A percentile compares a stretch with the other conserved stretches of the same genome.
phyloP scores from a whole-genome alignment of 1,140 invertebrate genomes.

The Trichogramma pretiosum region DNA sequence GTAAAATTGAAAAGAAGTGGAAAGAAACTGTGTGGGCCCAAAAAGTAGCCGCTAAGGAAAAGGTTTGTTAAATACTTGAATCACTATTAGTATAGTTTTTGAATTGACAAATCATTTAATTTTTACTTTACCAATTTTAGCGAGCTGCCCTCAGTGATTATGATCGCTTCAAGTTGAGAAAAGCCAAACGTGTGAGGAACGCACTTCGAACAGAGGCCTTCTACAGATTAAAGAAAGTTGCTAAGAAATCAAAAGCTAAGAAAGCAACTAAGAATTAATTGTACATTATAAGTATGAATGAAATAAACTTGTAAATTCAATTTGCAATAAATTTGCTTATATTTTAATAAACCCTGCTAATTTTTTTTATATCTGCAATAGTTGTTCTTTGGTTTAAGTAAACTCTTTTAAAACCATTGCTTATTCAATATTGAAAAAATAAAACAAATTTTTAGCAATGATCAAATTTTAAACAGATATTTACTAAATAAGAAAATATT shows the following conservation, averaged over 20 bases:
- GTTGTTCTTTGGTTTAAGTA: too few species aligned
- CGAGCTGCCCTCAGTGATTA: slow-evolving; percentile 81
- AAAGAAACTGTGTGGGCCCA: slow-evolving; percentile 68
- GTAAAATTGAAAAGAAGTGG: slow-evolving; percentile 71
- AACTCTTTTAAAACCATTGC: too few species aligned
- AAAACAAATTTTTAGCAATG: too few species aligned
- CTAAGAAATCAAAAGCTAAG: slow-evolving; percentile 39
- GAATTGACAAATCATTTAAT: slow-evolving; percentile 4
- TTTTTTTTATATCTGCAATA: too few species aligned
- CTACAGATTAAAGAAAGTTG: slow-evolving; percentile 64
- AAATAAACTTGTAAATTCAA: too few species aligned
- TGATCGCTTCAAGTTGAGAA: slow-evolving; percentile 90
- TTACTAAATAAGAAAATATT: too few species aligned
- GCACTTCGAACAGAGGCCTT: slow-evolving; percentile 73
- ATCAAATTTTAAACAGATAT: too few species aligned
- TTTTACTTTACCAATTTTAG: slow-evolving; percentile 57
- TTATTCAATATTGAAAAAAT: too few species aligned
- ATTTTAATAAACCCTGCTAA: too few species aligned
- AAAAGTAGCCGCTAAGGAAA: slow-evolving; percentile 72
- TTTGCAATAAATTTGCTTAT: too few species aligned
- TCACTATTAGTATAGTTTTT: slow-evolving; percentile 2
- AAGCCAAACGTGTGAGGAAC: slow-evolving; percentile 81
- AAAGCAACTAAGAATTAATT: slow-evolving; percentile 11
- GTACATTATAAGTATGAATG: too few species aligned
- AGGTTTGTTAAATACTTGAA: slow-evolving; percentile 43